phyloP scores from a whole-genome alignment of 2,888 invertebrate genomes.

The Andrena marginata region DNA sequence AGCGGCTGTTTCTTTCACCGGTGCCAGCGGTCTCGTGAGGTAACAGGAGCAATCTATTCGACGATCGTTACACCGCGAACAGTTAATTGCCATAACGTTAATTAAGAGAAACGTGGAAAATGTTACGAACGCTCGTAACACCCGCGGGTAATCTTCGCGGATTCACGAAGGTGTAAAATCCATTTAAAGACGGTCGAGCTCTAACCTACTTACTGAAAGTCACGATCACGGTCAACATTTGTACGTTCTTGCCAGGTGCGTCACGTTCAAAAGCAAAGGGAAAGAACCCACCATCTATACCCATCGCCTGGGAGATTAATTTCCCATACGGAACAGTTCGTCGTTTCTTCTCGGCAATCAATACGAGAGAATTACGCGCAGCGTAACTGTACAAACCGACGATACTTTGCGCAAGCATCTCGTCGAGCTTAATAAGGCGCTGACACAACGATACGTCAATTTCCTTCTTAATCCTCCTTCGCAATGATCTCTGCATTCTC shows the following conservation, averaged over 20 bases:
- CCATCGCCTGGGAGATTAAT: slow-evolving; percentile 35
- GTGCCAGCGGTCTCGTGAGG: slow-evolving; percentile 25
- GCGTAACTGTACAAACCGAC: slow-evolving; percentile 42
- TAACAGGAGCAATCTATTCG: slow-evolving; percentile 21
- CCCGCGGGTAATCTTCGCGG: slow-evolving; percentile 15
- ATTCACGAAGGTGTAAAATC: slow-evolving; percentile 63
- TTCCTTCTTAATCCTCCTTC: slow-evolving; percentile 13
- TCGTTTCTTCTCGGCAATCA: slow-evolving; percentile 22
- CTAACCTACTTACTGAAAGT: slow-evolving; percentile 72
- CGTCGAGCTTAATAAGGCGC: slow-evolving; percentile 10
- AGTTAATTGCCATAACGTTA: slow-evolving; percentile 44
- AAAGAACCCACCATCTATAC: slow-evolving; percentile 1
- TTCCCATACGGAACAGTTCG: slow-evolving; percentile 27
- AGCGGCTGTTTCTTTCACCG: slow-evolving; percentile 27
- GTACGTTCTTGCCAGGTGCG: slow-evolving; percentile 47
- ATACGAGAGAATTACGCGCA: slow-evolving; percentile 8
- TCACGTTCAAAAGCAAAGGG: slow-evolving; percentile 40
- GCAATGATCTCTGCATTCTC: neutral
- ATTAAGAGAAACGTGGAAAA: slow-evolving; percentile 40
- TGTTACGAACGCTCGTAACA: slow-evolving; percentile 11
- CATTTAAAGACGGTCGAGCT: slow-evolving; percentile 60
- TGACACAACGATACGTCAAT: neutral
- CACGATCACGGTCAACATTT: slow-evolving; percentile 73
- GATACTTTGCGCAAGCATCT: neutral
- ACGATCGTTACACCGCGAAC: slow-evolving; percentile 20